A percentile compares a stretch with the other conserved stretches of the same genome.
Conservation (phyloP, 2,888 invertebrate species). For the Apamea anceps region DNA sequence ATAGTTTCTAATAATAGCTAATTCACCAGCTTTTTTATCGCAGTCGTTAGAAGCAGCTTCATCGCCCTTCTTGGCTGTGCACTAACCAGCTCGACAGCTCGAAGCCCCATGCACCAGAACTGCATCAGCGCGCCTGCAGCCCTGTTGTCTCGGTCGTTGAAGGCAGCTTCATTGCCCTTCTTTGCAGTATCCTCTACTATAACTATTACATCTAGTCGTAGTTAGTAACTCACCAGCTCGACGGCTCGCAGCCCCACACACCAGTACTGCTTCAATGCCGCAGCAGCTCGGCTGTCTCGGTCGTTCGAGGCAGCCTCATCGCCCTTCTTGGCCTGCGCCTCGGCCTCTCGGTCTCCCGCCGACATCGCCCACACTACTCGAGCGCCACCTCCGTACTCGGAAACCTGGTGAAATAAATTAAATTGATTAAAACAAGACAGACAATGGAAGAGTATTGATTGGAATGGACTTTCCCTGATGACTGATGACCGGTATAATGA, state of each 20-base stretch:
- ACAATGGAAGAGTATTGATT: conserved; percentile 2
- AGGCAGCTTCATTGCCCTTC: not conserved
- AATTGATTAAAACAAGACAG: not conserved
- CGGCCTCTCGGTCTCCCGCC: conserved; percentile 91
- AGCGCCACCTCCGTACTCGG: conserved; percentile 89
- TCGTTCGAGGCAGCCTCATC: conserved; percentile 83
- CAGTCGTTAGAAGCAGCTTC: not conserved
- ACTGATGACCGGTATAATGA: not conserved
- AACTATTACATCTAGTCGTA: not conserved
- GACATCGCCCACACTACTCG: conserved; percentile 91
- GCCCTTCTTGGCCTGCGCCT: conserved; percentile 89
- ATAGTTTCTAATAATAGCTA: not conserved
- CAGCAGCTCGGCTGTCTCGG: conserved; percentile 82
- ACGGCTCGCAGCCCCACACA: conserved; percentile 90
- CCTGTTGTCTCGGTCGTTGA: not conserved
- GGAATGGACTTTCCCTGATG: not conserved
- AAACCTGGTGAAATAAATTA: conserved; percentile 79
- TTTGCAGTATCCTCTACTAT: not conserved
- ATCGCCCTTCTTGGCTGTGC: not conserved
- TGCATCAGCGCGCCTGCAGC: conserved; percentile 71
- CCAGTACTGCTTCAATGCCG: conserved; percentile 88
- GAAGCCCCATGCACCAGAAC: conserved; percentile 90
- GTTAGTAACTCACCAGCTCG: conserved; percentile 90
- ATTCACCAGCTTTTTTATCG: not conserved
- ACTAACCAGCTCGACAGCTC: conserved; percentile 91